Percentiles rank a stretch among this genome's conserved stretches.
Evolutionary conservation across 2,797 vertebrate species (phyloP).

Genomic region (Intellagama lesueurii): DNA sequence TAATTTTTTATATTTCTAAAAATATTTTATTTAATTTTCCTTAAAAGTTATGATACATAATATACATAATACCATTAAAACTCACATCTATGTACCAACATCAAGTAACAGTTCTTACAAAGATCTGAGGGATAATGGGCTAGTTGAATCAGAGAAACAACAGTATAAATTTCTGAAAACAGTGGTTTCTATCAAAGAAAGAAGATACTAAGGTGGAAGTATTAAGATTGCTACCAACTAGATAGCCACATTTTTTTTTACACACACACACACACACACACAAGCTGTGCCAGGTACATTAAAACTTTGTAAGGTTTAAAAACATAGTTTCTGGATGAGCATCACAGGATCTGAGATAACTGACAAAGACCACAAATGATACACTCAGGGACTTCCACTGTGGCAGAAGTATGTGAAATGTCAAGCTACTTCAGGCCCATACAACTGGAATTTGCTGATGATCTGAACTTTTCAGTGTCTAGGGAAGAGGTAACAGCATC

Average conservation of each 20-base stretch:
- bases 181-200: background rate
- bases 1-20: background rate
- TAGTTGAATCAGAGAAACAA: background rate
- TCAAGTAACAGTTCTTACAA: constrained; percentile 35
- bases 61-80: constrained; percentile 37
- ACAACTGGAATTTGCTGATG: background rate
- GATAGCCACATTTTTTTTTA: background rate
- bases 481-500: background rate
- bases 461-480: background rate
- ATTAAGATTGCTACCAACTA: constrained; percentile 25
- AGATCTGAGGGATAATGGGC: constrained; percentile 1
- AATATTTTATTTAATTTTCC: constrained; percentile 50
- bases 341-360: background rate
- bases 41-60: background rate
- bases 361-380: background rate
- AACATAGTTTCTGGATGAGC: background rate
- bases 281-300: background rate
- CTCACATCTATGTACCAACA: constrained; percentile 13
- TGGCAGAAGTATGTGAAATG: background rate
- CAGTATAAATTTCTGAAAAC: constrained; percentile 8
- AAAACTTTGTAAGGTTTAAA: background rate
- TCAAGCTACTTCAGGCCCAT: background rate
- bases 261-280: too few species aligned
- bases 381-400: background rate
- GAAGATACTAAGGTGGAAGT: background rate